Percentiles rank a stretch among this genome's conserved stretches.
These are phyloP conservation scores for Isurus oxyrinchus DNA, from an alignment of 2,113 vertebrate species.

Conservation along the genomic window DNA sequence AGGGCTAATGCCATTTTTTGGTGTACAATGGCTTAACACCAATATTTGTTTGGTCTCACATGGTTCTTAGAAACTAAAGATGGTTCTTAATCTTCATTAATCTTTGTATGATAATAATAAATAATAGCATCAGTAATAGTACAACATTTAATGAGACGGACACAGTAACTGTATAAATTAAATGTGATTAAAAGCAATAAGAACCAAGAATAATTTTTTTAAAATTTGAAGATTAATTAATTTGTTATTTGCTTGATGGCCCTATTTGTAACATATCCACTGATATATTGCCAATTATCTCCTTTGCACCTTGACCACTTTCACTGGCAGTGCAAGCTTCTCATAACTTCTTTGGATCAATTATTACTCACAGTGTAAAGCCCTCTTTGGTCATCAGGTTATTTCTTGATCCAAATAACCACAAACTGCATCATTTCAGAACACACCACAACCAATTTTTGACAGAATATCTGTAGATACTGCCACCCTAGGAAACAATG, in stretches of 20 bases:
- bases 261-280: neutral
- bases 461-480: neutral
- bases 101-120: neutral
- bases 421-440: neutral
- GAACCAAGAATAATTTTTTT: neutral
- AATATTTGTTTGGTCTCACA: neutral
- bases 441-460: neutral
- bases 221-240: neutral
- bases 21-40: neutral
- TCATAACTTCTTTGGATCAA: neutral
- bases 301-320: neutral
- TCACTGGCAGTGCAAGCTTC: neutral
- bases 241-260: neutral
- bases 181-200: neutral
- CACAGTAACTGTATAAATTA: neutral
- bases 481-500: neutral
- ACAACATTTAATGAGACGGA: neutral
- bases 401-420: neutral
- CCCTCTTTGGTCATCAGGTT: neutral
- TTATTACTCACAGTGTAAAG: neutral
- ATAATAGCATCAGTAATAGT: neutral
- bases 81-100: neutral
- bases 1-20: neutral
- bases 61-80: neutral
- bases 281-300: neutral